Evolutionary conservation across 2,113 vertebrate genomes (phyloP).

Genomic region (Lycocorax pyrrhopterus): DNA sequence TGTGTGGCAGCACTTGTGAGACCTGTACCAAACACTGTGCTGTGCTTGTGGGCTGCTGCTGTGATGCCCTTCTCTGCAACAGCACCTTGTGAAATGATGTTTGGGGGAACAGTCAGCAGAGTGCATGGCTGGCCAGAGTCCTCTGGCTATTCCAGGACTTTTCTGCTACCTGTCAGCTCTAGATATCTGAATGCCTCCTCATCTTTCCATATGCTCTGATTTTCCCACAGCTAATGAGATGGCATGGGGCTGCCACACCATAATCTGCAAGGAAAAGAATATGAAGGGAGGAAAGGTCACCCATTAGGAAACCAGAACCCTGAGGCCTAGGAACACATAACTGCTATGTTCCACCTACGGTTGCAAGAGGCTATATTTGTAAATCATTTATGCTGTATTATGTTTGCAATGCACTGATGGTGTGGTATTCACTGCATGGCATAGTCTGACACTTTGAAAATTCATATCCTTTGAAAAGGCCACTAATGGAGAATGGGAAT

Average conservation of each 20-base stretch:
- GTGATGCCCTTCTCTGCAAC: background rate
- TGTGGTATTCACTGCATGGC: background rate
- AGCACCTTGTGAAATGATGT: background rate
- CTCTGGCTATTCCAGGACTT: background rate
- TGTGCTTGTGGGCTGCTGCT: background rate
- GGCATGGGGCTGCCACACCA: background rate
- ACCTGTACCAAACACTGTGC: background rate
- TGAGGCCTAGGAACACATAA: background rate
- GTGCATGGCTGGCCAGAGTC: background rate
- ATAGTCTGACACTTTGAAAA: constrained; percentile 32
- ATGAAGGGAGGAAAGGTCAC: background rate
- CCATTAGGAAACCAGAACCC: background rate
- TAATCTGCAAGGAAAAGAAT: background rate
- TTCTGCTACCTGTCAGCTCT: background rate
- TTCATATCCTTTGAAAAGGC: constrained; percentile 48
- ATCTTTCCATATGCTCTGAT: background rate
- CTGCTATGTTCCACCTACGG: background rate
- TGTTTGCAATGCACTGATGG: background rate
- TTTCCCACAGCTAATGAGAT: background rate
- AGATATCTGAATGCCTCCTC: background rate
- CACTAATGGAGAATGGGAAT: constrained; percentile 31
- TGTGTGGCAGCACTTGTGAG: background rate
- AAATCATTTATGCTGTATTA: background rate
- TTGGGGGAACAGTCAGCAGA: background rate
- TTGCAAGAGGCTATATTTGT: background rate